Base-by-base conservation (phyloP, 30 jellyfish, hydroid and myxozoan genomes). In the Turritopsis dohrnii region DNA sequence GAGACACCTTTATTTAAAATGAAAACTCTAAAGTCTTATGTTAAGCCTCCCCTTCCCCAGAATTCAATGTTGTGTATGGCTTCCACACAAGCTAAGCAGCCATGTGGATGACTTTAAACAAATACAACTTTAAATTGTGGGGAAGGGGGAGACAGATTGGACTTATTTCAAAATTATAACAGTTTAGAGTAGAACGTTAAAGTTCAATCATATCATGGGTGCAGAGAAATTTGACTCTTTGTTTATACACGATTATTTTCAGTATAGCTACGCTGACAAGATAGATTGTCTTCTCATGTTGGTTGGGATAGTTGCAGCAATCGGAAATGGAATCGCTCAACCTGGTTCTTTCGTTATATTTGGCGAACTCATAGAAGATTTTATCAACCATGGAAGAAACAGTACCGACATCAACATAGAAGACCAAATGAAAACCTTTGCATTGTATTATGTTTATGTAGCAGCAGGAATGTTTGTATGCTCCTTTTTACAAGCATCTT, bases 251-350 rank as follows among this genome's bases (percentile, higher is more conserved):
- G 60, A 41, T 72, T 72, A 74, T 28, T 76, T 76, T 76, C 28
- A 89, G 96, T 89, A 84, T 53, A 83, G 90, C 22, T 84, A 80
- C 81, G 94, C 96, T 0, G 96, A 89, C 71, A 69, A 24, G 22
- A 0, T 75, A 27, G 96, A 89, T 81, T 23, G 27, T 53, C 41
- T 84, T 4, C 73, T 84, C 66, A 89, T 89, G 93, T 8, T 81
- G 16, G 19, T 84, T 79, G 96, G 90, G 1, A 89, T 90, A 52
- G 80, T 89, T 16, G 81, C 89, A 66, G 89, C 94, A 53, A 84
- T 89, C 0, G 96, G 89, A 27, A 89, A 89, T 84, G 96, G 96
- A 23, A 81, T 89, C 0, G 94, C 90, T 29, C 96, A 89, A 52
- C 96, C 96, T 4, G 76, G 76, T 23, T 84, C 96, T 52, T 66